Conservation (phyloP, 2,113 vertebrate species). For the Nesogale talazaci region DNA sequence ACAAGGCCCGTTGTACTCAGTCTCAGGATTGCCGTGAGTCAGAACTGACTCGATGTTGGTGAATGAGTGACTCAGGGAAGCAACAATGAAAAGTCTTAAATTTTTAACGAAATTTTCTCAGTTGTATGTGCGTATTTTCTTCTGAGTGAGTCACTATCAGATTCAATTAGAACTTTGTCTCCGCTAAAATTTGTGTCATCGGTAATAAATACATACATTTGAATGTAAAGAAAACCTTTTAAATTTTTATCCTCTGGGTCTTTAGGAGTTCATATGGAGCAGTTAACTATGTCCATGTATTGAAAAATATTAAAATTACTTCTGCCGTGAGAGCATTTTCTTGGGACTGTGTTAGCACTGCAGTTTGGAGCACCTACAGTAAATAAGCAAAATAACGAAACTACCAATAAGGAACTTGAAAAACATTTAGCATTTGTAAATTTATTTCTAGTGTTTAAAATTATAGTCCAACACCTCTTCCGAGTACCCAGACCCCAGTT, state of each 20-base stretch:
- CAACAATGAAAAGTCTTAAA: neutral
- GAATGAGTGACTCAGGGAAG: constrained; percentile 3
- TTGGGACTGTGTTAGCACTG: neutral
- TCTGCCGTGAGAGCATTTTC: constrained; percentile 48
- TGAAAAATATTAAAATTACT: constrained; percentile 12
- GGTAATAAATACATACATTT: neutral
- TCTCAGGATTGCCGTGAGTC: too few species aligned
- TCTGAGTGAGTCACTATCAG: neutral
- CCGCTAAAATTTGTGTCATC: neutral
- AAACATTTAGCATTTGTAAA: neutral
- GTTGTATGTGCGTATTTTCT: neutral
- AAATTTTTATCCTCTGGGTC: neutral
- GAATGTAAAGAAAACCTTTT: constrained; percentile 19
- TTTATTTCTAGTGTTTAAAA: constrained; percentile 20
- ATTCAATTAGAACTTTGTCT: constrained; percentile 13
- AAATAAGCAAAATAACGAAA: constrained; percentile 30
- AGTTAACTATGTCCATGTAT: neutral
- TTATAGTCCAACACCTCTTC: neutral
- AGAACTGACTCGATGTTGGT: too few species aligned
- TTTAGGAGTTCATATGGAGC: neutral
- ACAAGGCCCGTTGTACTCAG: too few species aligned
- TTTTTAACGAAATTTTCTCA: constrained; percentile 39
- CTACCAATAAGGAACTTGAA: neutral
- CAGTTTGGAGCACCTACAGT: neutral
- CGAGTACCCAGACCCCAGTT: neutral